phyloP scores from a whole-genome alignment of 2,113 vertebrate species.

The Anarhynchus alexandrinus region DNA sequence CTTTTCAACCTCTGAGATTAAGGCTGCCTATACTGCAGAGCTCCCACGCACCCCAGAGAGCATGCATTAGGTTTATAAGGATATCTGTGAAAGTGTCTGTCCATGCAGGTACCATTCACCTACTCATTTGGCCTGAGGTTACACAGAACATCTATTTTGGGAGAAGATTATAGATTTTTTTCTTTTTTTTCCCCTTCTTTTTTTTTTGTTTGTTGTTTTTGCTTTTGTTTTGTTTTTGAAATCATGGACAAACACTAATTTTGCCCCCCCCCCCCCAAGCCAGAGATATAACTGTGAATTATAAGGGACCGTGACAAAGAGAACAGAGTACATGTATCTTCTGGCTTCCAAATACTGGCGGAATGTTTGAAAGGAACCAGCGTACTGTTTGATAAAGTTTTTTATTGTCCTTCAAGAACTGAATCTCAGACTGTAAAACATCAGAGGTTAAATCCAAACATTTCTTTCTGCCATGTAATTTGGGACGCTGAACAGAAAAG shows the following conservation, averaged over 20 bases:
- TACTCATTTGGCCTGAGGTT: not conserved
- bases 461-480: not conserved
- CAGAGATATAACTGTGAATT: not conserved
- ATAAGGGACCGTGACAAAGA: not conserved
- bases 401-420: not conserved
- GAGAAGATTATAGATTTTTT: not conserved
- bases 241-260: not conserved
- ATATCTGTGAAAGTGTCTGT: not conserved
- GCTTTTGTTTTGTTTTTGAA: not conserved
- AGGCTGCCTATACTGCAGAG: not conserved
- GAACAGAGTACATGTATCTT: not conserved
- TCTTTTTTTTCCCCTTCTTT: not conserved
- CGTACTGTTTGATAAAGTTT: not conserved
- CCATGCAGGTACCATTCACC: not conserved
- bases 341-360: not conserved
- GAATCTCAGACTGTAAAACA: not conserved
- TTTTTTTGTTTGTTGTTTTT: not conserved
- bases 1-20: not conserved
- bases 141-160: not conserved
- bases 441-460: constrained; percentile 4
- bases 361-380: not conserved
- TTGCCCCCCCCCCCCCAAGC: not conserved
- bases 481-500: not conserved
- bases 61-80: not conserved
- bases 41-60: not conserved